Percentiles rank a stretch among this genome's conserved stretches.
phyloP scores from a whole-genome alignment of 2,113 vertebrate species.

The Actinemys pallida region DNA sequence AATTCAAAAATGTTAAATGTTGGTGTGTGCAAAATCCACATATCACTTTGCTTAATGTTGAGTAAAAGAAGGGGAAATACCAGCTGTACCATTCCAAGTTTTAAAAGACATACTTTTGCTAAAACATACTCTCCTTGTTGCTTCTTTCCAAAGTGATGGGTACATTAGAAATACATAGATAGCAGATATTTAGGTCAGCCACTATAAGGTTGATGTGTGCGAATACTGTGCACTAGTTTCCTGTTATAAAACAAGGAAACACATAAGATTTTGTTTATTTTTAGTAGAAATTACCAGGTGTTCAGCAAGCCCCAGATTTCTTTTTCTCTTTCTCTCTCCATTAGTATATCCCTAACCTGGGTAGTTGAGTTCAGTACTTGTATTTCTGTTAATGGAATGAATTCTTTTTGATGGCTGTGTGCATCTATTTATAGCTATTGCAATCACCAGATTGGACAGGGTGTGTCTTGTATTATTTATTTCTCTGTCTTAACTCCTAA shows the following conservation, averaged over 20 bases:
- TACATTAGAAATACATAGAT: background rate
- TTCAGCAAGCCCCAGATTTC: background rate
- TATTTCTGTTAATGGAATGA: conserved; percentile 26
- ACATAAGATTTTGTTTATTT: background rate
- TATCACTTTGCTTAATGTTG: background rate
- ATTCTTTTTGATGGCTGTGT: conserved; percentile 29
- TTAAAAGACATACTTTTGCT: background rate
- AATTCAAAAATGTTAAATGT: background rate
- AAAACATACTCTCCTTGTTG: background rate
- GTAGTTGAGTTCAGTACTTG: background rate
- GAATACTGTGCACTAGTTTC: background rate
- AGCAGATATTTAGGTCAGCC: background rate
- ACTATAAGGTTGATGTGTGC: background rate
- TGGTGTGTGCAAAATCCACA: background rate
- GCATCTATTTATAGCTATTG: conserved; percentile 52
- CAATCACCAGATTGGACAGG: conserved; percentile 32
- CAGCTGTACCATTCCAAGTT: rapidly evolving
- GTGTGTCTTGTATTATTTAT: conserved; percentile 47
- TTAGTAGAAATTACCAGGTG: rapidly evolving
- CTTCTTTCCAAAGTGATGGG: background rate
- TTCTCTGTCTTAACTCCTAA: conserved; percentile 65
- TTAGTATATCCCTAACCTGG: background rate
- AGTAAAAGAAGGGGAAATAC: background rate
- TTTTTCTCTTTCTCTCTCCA: background rate
- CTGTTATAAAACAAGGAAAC: background rate